A percentile compares a stretch with the other conserved stretches of the same genome.
Conservation (phyloP, 2,797 vertebrate genomes). For the Enteromius mattozi region DNA sequence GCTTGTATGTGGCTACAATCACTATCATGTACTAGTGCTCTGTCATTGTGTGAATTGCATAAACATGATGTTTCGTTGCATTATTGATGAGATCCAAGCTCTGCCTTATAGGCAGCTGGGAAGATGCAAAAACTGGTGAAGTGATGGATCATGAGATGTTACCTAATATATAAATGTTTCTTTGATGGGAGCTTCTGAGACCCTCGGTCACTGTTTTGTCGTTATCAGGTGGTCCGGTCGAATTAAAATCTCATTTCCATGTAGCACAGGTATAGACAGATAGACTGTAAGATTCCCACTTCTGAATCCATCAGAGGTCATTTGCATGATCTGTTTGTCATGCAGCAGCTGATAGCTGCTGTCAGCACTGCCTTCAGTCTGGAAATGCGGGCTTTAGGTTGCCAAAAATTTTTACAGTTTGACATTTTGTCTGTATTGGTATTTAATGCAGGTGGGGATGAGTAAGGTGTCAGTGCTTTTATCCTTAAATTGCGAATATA, state of each 20-base stretch:
- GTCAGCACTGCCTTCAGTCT: slow-evolving; percentile 52
- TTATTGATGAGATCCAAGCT: slow-evolving; percentile 86
- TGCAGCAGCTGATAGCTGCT: slow-evolving; percentile 48
- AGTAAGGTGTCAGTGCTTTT: slow-evolving; percentile 43
- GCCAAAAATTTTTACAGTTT: slow-evolving; percentile 45
- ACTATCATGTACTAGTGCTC: slow-evolving; percentile 71
- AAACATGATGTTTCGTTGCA: slow-evolving; percentile 88
- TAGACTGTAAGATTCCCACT: slow-evolving; percentile 46
- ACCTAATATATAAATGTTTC: slow-evolving; percentile 9
- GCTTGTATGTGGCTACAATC: slow-evolving; percentile 61
- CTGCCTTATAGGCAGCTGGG: slow-evolving; percentile 66
- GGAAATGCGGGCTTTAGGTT: slow-evolving; percentile 27
- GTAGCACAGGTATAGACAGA: slow-evolving; percentile 30
- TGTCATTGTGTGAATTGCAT: slow-evolving; percentile 82
- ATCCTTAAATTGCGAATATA: slow-evolving; percentile 12
- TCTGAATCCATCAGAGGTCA: slow-evolving; percentile 52
- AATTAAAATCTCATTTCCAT: slow-evolving; percentile 21
- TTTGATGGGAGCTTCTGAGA: background rate
- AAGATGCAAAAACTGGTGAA: slow-evolving; percentile 48
- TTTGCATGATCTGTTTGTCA: slow-evolving; percentile 65
- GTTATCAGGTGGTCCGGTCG: background rate
- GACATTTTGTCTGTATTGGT: slow-evolving; percentile 44
- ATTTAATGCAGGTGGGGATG: slow-evolving; percentile 43
- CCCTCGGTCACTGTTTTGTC: background rate
- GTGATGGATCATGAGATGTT: slow-evolving; percentile 22